Evolutionary conservation across 2,113 vertebrate species (phyloP).

Genomic region (Progne subis): DNA sequence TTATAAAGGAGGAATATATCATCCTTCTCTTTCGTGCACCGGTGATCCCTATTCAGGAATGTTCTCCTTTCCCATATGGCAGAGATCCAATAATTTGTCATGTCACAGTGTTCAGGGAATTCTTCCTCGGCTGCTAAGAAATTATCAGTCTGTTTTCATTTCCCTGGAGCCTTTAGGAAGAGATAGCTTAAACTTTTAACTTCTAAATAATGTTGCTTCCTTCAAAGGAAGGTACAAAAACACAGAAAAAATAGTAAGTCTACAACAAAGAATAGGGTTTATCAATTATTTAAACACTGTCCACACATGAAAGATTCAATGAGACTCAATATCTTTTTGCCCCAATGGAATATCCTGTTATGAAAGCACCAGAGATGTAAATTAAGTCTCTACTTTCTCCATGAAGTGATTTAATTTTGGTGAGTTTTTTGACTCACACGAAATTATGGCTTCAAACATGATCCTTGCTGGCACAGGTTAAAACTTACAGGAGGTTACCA

Average conservation of each 20-base stretch:
- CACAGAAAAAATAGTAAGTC: neutral
- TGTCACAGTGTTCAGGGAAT: neutral
- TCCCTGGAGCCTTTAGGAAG: neutral
- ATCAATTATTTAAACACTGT: constrained; percentile 17
- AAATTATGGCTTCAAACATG: neutral
- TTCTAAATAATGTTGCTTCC: constrained; percentile 8
- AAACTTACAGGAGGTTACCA: neutral
- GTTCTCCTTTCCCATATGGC: neutral
- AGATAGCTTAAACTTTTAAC: constrained; percentile 25
- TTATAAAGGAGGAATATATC: neutral
- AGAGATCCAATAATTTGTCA: neutral
- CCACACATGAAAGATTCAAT: neutral
- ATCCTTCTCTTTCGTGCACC: neutral
- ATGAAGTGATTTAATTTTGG: neutral
- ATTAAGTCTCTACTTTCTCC: neutral
- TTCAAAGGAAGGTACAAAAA: neutral
- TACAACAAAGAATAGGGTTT: neutral
- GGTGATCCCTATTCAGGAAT: neutral
- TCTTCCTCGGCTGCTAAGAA: constrained; percentile 10
- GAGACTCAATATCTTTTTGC: neutral
- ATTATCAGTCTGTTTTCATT: constrained; percentile 15
- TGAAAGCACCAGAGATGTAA: neutral
- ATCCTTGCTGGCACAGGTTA: neutral
- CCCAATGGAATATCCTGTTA: neutral
- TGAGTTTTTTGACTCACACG: neutral